Base-by-base conservation (phyloP, 2,888 invertebrate species). In the Alloplasta piceator region DNA sequence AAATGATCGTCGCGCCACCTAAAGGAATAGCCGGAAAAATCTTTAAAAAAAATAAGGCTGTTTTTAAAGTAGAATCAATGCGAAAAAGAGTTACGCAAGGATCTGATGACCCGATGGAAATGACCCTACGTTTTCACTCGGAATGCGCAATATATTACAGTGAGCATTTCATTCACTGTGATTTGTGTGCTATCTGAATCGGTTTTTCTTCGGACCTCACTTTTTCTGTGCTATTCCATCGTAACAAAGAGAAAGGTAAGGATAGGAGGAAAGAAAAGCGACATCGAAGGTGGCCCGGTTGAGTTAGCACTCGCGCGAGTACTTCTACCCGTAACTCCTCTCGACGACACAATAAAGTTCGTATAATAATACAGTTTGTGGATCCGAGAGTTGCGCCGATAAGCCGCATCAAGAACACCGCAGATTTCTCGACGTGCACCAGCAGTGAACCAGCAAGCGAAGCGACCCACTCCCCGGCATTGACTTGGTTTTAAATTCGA, bases 321-420 rank as follows among this genome's bases (percentile, higher is more conserved):
- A 78, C 46, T 76, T 75, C 48, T 82, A 63, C 67, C 46, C 77
- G 79, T 82, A 82, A 80, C 83, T 82, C 16, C 77, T 61, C 3
- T 26, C 78, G 74, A 72, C 74, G 82, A 80, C 68, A 80, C 78
- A 82, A 83, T 82, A 83, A 80, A 83, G 63, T 82, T 68, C 64
- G 82, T 82, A 83, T 83, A 82, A 83, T 82, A 80, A 82, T 83
- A 79, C 67, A 72, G 71, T 80, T 80, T 72, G 71, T 36, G 61
- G 76, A 76, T 80, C 67, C 66, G 36, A 67, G 76, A 72, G 74
- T 63, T 3, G 26, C 56, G 61, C 66, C 76, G 80, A 76, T 80
- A 80, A 76, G 66, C 80, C 66, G 68, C 76, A 76, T 76, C 76
- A 67, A 76, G 66, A 50, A 43, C 46, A 61, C 61, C 16, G 55